phyloP scores from a whole-genome alignment of 2,113 vertebrate species.

The Pyrgilauda ruficollis region DNA sequence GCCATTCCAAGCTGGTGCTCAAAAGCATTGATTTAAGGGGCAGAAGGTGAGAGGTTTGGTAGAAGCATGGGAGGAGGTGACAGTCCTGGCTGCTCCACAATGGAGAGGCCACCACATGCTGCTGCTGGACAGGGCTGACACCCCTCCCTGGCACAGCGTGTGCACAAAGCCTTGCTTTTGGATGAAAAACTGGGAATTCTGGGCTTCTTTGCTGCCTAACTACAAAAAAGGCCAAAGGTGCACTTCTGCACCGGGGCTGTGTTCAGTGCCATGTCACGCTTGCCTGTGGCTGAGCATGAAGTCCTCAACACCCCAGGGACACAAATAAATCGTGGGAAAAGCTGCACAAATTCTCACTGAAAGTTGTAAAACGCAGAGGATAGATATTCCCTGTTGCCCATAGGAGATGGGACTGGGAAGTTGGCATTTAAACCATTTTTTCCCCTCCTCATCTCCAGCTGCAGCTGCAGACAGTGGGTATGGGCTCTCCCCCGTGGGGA shows the following conservation, averaged over 20 bases:
- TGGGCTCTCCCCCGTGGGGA: not conserved
- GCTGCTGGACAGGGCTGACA: not conserved
- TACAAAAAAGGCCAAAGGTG: not conserved
- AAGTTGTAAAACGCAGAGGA: not conserved
- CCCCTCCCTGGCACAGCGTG: rapidly evolving
- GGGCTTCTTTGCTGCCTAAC: not conserved
- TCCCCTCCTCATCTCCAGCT: not conserved
- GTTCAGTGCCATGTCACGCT: not conserved
- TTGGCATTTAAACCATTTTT: not conserved
- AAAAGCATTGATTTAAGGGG: rapidly evolving
- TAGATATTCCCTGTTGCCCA: not conserved
- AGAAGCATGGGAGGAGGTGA: not conserved
- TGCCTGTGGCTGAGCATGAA: not conserved
- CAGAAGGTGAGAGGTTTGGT: not conserved
- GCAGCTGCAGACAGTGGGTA: not conserved
- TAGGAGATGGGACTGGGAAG: not conserved
- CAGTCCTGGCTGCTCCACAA: rapidly evolving
- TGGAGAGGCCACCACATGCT: not conserved
- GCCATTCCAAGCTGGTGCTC: not conserved
- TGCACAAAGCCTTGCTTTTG: not conserved
- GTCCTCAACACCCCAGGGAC: not conserved
- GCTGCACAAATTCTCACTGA: not conserved
- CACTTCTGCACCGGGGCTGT: not conserved
- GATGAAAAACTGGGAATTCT: not conserved
- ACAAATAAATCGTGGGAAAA: not conserved